Conservation (phyloP, 1,140 invertebrate species). For the Halyomorpha halys region DNA sequence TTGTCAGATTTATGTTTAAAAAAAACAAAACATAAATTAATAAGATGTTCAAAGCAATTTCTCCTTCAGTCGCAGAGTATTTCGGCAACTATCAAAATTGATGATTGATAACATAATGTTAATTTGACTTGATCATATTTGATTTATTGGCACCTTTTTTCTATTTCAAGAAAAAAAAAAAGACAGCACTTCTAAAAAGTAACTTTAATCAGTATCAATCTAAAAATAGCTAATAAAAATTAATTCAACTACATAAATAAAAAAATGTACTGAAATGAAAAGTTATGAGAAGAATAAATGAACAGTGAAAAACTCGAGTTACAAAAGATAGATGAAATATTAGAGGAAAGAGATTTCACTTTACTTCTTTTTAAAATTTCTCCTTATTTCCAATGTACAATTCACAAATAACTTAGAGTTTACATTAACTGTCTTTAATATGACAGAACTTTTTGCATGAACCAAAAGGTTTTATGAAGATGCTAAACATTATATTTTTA, state of each 20-base stretch:
- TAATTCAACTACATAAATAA: background rate
- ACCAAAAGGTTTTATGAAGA: background rate
- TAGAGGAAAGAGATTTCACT: slow-evolving; percentile 6
- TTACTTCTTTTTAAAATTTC: background rate
- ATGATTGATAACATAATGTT: no score
- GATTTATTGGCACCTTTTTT: no score
- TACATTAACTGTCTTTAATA: background rate
- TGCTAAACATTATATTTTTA: background rate
- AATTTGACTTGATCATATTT: no score
- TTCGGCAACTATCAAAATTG: no score
- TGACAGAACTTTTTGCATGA: background rate
- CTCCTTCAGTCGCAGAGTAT: no score
- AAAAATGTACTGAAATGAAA: background rate
- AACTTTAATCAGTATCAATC: background rate
- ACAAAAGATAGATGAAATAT: slow-evolving; percentile 4
- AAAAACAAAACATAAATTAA: no score
- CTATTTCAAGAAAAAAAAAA: no score
- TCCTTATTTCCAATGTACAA: background rate
- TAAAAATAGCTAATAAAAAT: background rate
- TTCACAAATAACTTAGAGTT: background rate
- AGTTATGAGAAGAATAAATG: background rate
- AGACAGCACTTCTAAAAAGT: no score
- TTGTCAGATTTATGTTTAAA: no score
- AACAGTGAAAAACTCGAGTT: background rate
- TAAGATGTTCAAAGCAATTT: no score